Base-by-base conservation (phyloP, 2,113 vertebrate species). In the Poecile atricapillus region DNA sequence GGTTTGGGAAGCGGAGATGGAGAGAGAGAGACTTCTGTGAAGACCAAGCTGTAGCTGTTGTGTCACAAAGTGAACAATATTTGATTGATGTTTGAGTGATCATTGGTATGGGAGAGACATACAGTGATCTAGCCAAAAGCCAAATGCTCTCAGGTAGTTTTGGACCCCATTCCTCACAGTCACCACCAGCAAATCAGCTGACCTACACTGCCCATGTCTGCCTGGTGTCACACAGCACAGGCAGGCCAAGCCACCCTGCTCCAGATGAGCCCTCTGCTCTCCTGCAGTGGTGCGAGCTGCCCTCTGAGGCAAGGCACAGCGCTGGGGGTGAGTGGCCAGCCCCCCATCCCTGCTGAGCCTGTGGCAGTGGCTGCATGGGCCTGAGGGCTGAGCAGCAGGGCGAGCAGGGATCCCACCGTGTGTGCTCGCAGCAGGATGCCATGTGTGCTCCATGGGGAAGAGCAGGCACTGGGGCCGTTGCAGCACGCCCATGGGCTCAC, bases 401-500 rank as follows among this genome's bases (percentile, higher is more conserved):
- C 33, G 49, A 15, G 55, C 27, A 11, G n/a, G 1, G 8, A 7
- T 11, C 13, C 20, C 18, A 4, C 68, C 0, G 0, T 1, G 13
- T 10, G 0, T 9, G 53, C 74, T 87, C 0, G 0, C 47, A 28
- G 53, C 31, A 5, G 31, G 64, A 20, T 49, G 28, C 49, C 3
- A 12, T 3, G 0, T 7, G 35, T 13, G 50, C 35, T 5, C 41
- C 0, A 0, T 0, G 68, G 30, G 39, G 13, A 67, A 15, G 18
- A 35, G 35, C 21, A 2, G 4, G 44, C 60, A 6, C 27, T 1
- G 3, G 15, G 47, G 56, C 44, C 1, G 1, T 22, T 58, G 49
- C 25, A 65, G 82, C 41, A 76, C 0, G 1, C 37, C 44, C 2
- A 0, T 28, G 78, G 50, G 60, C 37, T 91, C 62, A 44, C 5